These are phyloP conservation scores for Notocelia uddmanniana DNA, from an alignment of 2,888 invertebrate species.

Conservation along the genomic window DNA sequence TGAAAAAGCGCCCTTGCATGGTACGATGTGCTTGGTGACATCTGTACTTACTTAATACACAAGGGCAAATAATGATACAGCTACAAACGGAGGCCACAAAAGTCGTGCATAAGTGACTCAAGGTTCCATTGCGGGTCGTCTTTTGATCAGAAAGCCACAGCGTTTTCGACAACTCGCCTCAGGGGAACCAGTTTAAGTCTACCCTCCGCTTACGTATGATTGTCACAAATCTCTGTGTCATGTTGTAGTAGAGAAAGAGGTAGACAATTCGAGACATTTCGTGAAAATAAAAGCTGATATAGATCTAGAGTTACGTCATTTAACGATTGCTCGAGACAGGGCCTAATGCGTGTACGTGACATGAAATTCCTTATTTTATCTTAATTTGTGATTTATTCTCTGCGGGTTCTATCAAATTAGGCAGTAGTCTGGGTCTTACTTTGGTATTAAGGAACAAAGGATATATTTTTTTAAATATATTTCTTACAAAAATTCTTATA, in stretches of 20 bases:
- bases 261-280: background rate
- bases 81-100: background rate
- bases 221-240: background rate
- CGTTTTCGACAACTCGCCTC: background rate
- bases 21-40: too few species aligned
- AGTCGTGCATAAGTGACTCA: slow-evolving; percentile 9
- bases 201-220: background rate
- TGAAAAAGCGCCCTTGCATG: too few species aligned
- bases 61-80: background rate
- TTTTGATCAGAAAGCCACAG: background rate
- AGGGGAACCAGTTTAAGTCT: background rate
- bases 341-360: slow-evolving; percentile 31
- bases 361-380: slow-evolving; percentile 15
- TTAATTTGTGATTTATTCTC: slow-evolving; percentile 10
- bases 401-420: background rate
- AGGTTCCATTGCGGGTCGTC: slow-evolving; percentile 11
- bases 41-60: background rate
- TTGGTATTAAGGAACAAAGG: too few species aligned
- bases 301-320: slow-evolving; percentile 24
- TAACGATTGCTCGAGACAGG: slow-evolving; percentile 13
- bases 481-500: too few species aligned
- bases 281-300: slow-evolving; percentile 8
- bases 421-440: background rate
- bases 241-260: background rate
- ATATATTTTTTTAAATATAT: too few species aligned